phyloP scores from a whole-genome alignment of 2,888 invertebrate genomes.

The Stenichneumon culpator region DNA sequence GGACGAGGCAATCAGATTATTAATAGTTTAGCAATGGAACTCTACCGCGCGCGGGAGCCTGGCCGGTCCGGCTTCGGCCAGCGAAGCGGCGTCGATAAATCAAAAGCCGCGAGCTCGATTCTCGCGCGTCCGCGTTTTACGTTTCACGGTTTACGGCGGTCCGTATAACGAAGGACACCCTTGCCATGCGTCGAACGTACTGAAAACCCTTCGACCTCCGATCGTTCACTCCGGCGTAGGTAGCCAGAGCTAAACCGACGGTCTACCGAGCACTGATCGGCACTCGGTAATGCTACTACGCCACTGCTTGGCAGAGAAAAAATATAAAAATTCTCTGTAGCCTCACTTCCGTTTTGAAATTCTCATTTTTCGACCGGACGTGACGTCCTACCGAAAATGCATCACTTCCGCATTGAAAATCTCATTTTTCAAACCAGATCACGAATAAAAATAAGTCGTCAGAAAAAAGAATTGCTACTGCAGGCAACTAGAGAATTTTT shows the following conservation, averaged over 20 bases:
- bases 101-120: slow-evolving; percentile 56
- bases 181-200: background rate
- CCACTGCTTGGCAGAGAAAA: background rate
- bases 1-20: slow-evolving; percentile 69
- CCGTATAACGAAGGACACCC: slow-evolving; percentile 9
- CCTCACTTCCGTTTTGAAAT: background rate
- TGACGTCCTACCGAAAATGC: background rate
- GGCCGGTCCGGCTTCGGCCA: slow-evolving; percentile 43
- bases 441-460: background rate
- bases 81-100: slow-evolving; percentile 66
- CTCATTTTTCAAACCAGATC: background rate
- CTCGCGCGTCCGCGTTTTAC: slow-evolving; percentile 59
- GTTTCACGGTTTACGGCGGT: slow-evolving; percentile 63
- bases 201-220: slow-evolving; percentile 12
- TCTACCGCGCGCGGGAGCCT: slow-evolving; percentile 45
- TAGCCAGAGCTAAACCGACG: background rate
- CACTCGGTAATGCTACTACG: background rate
- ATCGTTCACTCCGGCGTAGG: background rate
- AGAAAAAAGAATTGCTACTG: background rate
- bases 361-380: background rate
- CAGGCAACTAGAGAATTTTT: background rate
- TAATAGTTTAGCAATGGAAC: slow-evolving; percentile 69
- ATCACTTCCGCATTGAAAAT: background rate
- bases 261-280: background rate
- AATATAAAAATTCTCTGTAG: background rate